Evolutionary conservation across 2,797 vertebrate genomes (phyloP), one percentile per base, ranked within the genome.

Genomic region (Orestias chungarensis): DNA sequence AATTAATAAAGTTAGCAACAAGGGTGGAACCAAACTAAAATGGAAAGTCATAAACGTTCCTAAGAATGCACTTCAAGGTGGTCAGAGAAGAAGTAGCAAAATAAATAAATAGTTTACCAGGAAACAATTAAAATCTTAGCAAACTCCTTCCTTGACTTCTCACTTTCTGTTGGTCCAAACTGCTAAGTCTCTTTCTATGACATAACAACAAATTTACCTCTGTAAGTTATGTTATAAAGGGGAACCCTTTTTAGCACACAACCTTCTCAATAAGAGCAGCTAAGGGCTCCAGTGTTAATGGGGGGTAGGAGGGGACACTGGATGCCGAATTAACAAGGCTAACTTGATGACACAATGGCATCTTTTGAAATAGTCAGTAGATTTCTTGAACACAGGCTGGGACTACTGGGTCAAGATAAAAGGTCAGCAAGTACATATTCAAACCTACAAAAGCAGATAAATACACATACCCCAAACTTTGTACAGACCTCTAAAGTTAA

Each of bases 201-300:
- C 74, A 73, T 78, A 85, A 81, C 79, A 73, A 65, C 52, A 86
- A 91, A 87, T 84, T 74, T 79, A 86, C 49, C 66, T 85, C 82
- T 79, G 82, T 85, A 86, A 87, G 83, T 82, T 85, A 64, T 87
- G 84, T 85, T 76, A 74, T 50, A 67, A 61, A 70, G 55, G 71
- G 62, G 69, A 81, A 92, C 93, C 93, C 87, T 89, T 88, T 92
- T 91, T 90, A 92, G 89, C 89, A 92, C 92, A 93, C 93, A 93
- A 92, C 91, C 86, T 88, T 82, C 83, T 85, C 86, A 86, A 86
- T 61, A 79, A 87, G 82, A 91, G 88, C 91, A 90, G 89, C 90
- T 91, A 89, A 86, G 86, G 82, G 89, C 87, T 88, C 90, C 86
- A 87, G 71, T 66, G 5, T 27, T 4, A 12, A 14, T 27, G 50